Base-by-base conservation (phyloP, 2,888 invertebrate species). In the Drosophila macrospina region DNA sequence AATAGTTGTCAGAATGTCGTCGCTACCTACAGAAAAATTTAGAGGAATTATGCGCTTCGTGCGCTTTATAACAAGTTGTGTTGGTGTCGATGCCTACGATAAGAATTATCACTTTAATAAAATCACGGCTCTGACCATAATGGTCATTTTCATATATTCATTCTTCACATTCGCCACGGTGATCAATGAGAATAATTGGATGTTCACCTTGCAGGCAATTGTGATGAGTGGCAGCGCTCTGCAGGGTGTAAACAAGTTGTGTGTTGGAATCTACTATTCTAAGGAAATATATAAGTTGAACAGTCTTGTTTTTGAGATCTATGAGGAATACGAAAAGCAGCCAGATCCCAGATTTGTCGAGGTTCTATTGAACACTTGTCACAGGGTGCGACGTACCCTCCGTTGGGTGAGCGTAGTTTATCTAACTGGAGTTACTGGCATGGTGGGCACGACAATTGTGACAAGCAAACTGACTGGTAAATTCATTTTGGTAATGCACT, bases 221-320 rank as follows among this genome's bases (percentile, higher is more conserved):
- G 74, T 74, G 24, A 86, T 78, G 75, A 26, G 73, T 32, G 80
- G 86, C 37, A 79, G 76, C 15, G 82, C 74, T 0, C 0, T 80
- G 0, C 86, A 87, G n/a, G 86, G 74, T 2, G 6, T 47, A 0
- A 66, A 66, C 13, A 86, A 86, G 39, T 7, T 86, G 0, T 32
- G 54, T 10, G 37, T 69, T n/a, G 79, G 39, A 8, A 6, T 81
- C 10, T 5, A 20, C 0, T 44, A 37, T 5, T 28, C 60, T 2
- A 20, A 48, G 0, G 48, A 59, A 4, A 30, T 86, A 0, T 44
- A 41, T 0, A 28, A 36, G 5, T 20, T 74, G 10, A 67, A 65
- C 7, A 6, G 34, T 0, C 37, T 68, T 5, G 28, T 82, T 5
- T 26, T 54, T 0, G 11, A 28, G 0, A 39, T 84, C n/a, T 86